phyloP scores from a whole-genome alignment of 2,888 invertebrate genomes.

The Pardosa pseudoannulata region DNA sequence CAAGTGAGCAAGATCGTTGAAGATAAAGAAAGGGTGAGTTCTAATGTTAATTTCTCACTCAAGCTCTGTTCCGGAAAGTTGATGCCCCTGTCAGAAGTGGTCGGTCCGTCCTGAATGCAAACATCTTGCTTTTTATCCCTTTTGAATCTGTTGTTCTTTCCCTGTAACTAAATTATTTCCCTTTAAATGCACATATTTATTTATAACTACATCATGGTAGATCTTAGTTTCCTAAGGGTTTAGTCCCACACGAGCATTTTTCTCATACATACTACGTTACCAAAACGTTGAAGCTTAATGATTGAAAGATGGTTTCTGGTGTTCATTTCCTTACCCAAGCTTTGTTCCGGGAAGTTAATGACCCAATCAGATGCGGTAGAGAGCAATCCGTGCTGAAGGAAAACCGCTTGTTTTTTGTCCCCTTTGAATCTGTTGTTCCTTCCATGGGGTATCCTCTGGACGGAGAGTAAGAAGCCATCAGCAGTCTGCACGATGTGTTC shows the following conservation, averaged over 20 bases:
- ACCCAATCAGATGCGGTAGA: conserved; percentile 77
- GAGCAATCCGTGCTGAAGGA: conserved; percentile 78
- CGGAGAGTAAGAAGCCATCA: conserved; percentile 68
- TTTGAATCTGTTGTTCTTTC: neutral
- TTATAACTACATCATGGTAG: no score
- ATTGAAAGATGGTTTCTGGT: no score
- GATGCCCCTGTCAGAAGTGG: conserved; percentile 77
- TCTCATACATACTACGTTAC: no score
- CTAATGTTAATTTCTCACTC: no score
- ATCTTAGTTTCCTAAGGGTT: no score
- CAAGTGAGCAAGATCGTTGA: no score
- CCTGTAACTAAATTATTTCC: no score
- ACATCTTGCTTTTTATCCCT: conserved; percentile 74
- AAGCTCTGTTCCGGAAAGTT: conserved; percentile 78
- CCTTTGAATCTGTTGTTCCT: neutral
- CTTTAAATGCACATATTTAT: no score
- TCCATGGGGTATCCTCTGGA: conserved; percentile 72
- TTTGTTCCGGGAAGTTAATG: conserved; percentile 77
- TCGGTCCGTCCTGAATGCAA: conserved; percentile 78
- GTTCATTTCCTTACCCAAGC: conserved; percentile 75
- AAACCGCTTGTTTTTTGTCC: conserved; percentile 74
- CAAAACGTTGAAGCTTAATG: no score
- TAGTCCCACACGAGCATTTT: no score
- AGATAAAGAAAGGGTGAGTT: no score
- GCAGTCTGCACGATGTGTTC: conserved; percentile 64